Base-by-base conservation (phyloP, 37 sponge, comb jelly and placozoan species). In the Agelas oroides region DNA sequence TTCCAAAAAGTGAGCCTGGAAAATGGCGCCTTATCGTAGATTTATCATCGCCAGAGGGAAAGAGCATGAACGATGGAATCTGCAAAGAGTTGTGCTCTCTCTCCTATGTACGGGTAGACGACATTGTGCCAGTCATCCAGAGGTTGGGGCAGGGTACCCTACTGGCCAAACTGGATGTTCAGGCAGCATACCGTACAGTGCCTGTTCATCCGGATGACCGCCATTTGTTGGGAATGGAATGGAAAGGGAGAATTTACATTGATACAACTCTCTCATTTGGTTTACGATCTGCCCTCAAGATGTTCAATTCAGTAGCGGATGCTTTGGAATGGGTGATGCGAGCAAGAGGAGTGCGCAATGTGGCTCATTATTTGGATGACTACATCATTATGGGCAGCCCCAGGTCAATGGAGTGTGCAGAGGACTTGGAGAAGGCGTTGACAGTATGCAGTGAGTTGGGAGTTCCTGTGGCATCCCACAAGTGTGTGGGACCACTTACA, bases 201-300 rank as follows among this genome's bases (percentile, higher is more conserved):
- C 87, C 87, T 1, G 71, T 86, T 16, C 79, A 86, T 55, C 78
- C 71, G 12, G 71, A 46, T 18, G 78, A 77, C 79, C 15, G 59
- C 14, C 23, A 35, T 15, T 52, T 84, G 25, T 53, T 84, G 35
- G 85, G 77, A 15, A 35, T 76, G 64, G 28, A 57, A 14, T 72
- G 41, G 73, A 34, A 72, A 2, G 73, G 54, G 3, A 46, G 8
- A 6, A 23, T 61, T 14, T 67, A 67, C 31, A 34, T 67, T 3
- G 46, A 46, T 46, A 46, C 46, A 8, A 8, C 46, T 12, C 46
- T 46, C 6, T 8, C 46, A 46, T 46, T 46, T 46, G 46, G 46
- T 8, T 8, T 46, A 12, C 31, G 69, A 5, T 75, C 75, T 3
- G 34, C 75, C 37, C 75, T 59, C 19, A 57, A 28, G 34, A 54